Evolutionary conservation across 2,888 invertebrate species (phyloP), one percentile per base, ranked within the genome.

Genomic region (Lucinisca nassula): DNA sequence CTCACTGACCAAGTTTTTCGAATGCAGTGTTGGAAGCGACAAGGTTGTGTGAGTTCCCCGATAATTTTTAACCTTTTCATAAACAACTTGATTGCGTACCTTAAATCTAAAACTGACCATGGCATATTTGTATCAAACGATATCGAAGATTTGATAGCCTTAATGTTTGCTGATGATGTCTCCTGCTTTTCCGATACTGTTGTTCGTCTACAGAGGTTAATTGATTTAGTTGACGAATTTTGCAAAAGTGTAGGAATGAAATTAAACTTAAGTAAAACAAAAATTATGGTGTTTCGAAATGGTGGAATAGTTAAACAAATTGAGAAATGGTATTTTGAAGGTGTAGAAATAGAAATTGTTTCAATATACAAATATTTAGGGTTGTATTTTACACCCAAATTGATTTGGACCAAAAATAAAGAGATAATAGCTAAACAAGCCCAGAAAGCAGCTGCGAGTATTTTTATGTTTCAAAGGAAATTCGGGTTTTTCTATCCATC

Each of bases 311-410:
- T 79, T n/a, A 79, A 24, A 67, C 24, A 38, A 67, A 67, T n/a
- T 40, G 79, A 79, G 27, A 55, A 45, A 10, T 67, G 79, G 79
- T 79, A 40, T 30, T 79, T 67, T 32, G 24, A 21, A 14, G 45
- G 79, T 27, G 40, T 2, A 30, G 2, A 30, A 17, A 21, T 79
- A 24, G 79, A 79, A 21, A 32, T 45, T 30, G 79, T 67, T 10
- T 24, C 79, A n/a, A n/a, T n/a, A 30, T 79, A 79, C 67, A 79
- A 79, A 61, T 79, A 67, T 79, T 45, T 79, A n/a, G 79, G 79
- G 2, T 27, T 30, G 0, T 67, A 61, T n/a, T 79, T 79, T 67
- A 79, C 79, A 38, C 78, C 78, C 12, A 58, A 61, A 67, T 70
- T 61, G 6, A 14, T 45, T 14, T 67, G 79, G 79, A 40, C 67